Evolutionary conservation across 1,140 invertebrate species (phyloP), one percentile per base, ranked within the genome.

Genomic region (Lordiphosa collinella): DNA sequence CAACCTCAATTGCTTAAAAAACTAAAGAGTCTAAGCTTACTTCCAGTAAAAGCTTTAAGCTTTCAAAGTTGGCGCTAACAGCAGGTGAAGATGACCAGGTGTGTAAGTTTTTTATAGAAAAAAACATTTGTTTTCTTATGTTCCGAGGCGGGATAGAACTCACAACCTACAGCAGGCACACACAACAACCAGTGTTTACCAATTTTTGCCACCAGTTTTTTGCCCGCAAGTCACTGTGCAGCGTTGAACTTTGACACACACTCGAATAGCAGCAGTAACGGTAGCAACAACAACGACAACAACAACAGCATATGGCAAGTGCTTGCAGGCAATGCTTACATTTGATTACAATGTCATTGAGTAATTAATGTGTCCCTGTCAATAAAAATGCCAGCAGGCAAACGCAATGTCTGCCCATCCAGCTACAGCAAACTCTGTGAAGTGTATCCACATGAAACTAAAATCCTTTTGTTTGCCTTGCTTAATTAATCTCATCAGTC

Each of bases 281-380:
- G 38, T 48, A 49, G 14, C 25, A 57, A 29, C 34, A 41, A 6
- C 31, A 31, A 29, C 34, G 37, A 6, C 31, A 31, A 31, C 40
- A 55, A 29, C 44, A 61, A 66, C 46, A 60, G 40, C 53, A 58
- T 57, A 51, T 55, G 57, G 59, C 50, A 62, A 71, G 54, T 53
- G 71, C 71, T 82, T 67, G 50, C 52, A 76, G 76, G 76, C 78
- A 76, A 68, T 82, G 72, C 76, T 84, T 84, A 82, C 74, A 76
- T 82, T 82, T 84, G 76, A 84, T 82, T 82, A 82, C 76, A 82
- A 82, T 82, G 76, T 82, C 76, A 82, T 82, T 82, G 78, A 82
- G 76, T 82, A 82, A 82, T 82, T 82, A 82, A 82, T 82, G 76
- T 82, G 76, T 82, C 67, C 76, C 84, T 84, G 78, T 82, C 76